Percentiles rank a stretch among this genome's conserved stretches.
phyloP scores from a whole-genome alignment of 2,888 invertebrate genomes.

The Drosophila prolongata region DNA sequence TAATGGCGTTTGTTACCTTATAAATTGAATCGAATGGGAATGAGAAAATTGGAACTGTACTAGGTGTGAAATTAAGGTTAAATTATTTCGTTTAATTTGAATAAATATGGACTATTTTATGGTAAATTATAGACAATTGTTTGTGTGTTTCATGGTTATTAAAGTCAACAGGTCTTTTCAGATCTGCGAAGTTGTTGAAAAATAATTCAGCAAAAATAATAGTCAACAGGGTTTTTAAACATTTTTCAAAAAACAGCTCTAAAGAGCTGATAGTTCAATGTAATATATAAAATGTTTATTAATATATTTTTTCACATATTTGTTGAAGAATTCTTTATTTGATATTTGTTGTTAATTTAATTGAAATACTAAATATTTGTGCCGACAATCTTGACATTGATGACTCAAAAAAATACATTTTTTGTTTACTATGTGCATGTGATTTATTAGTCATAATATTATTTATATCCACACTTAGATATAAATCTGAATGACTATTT shows the following conservation, averaged over 20 bases:
- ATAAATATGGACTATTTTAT: slow-evolving; percentile 11
- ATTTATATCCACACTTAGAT: background rate
- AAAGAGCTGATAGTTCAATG: no score
- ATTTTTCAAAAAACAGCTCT: no score
- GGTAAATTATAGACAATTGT: slow-evolving; percentile 12
- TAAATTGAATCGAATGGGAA: slow-evolving; percentile 6
- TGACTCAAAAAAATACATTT: background rate
- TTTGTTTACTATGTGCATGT: background rate
- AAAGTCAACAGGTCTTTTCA: background rate
- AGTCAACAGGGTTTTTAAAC: no score
- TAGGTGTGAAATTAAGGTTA: slow-evolving; percentile 34
- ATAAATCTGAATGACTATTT: no score
- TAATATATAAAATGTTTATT: no score
- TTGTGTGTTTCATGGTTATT: background rate
- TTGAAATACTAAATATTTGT: background rate
- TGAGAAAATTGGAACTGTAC: background rate
- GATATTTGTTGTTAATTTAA: slow-evolving; percentile 1
- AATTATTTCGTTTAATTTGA: slow-evolving; percentile 15
- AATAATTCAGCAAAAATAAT: background rate
- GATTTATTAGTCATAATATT: slow-evolving; percentile 1
- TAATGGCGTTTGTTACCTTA: slow-evolving; percentile 35
- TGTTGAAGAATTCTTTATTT: background rate
- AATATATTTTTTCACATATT: no score
- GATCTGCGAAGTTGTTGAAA: background rate
- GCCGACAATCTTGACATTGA: background rate